These are phyloP conservation scores for Monoplex corrugatus DNA, from an alignment of 2,888 invertebrate genomes.

Conservation along the genomic window DNA sequence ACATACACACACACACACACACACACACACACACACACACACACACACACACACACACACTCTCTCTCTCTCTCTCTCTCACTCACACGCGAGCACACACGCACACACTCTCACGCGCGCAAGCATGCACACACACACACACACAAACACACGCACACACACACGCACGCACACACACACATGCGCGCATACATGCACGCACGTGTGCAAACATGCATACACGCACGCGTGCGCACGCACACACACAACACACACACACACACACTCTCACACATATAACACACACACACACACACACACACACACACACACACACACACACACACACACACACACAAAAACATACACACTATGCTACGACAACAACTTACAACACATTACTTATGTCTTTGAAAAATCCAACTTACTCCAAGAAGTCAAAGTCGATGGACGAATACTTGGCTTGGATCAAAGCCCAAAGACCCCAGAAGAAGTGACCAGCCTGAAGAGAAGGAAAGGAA, in stretches of 20 bases:
- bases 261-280: not conserved
- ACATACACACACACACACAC: constrained; percentile 26
- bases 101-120: constrained; percentile 22
- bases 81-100: constrained; percentile 34
- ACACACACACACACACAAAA: not conserved
- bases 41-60: constrained; percentile 26
- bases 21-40: constrained; percentile 15
- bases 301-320: not conserved
- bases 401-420: constrained; percentile 93
- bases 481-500: constrained; percentile 76
- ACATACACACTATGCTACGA: not conserved
- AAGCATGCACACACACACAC: constrained; percentile 31
- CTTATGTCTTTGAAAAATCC: no score
- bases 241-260: not conserved
- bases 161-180: constrained; percentile 14
- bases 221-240: not conserved
- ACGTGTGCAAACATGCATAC: not conserved
- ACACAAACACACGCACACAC: constrained; percentile 21
- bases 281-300: not conserved
- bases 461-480: constrained; percentile 94
- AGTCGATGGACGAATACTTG: constrained; percentile 92
- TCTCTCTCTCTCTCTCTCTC: not conserved
- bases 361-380: not conserved
- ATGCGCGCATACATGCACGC: not conserved
- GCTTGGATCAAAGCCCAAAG: constrained; percentile 95